These are phyloP conservation scores for Propsilocerus akamusi DNA, from an alignment of 1,140 invertebrate species.

Conservation along the genomic window DNA sequence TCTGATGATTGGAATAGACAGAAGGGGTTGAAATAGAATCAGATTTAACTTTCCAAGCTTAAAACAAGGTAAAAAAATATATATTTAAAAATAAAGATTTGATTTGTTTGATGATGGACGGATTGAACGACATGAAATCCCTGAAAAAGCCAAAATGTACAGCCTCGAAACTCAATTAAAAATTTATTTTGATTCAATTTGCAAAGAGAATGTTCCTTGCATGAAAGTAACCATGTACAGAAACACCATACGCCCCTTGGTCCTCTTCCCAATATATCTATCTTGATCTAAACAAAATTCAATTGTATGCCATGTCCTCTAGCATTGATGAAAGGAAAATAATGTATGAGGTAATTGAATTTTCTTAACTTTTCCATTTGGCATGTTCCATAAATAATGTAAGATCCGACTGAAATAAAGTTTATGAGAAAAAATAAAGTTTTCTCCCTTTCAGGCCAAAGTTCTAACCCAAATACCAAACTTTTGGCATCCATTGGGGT, in stretches of 20 bases:
- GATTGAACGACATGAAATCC: background rate
- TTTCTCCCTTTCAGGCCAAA: too few relatives aligned
- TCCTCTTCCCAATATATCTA: too few relatives aligned
- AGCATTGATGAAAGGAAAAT: background rate
- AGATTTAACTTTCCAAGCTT: background rate
- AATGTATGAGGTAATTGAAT: background rate
- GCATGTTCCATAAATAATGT: background rate
- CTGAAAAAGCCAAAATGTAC: background rate
- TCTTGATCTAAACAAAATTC: too few relatives aligned
- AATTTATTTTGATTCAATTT: background rate
- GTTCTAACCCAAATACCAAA: too few relatives aligned
- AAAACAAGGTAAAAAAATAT: background rate
- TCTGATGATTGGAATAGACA: slow-evolving; percentile 28
- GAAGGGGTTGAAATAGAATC: background rate
- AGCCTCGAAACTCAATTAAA: background rate
- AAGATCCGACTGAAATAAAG: too few relatives aligned
- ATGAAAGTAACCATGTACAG: background rate
- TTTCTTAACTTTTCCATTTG: background rate
- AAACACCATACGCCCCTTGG: too few relatives aligned
- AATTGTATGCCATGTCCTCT: background rate
- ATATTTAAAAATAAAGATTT: background rate
- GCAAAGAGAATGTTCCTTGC: background rate
- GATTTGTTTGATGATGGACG: background rate
- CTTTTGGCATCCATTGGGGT: too few relatives aligned
- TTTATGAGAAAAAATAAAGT: too few relatives aligned